These are phyloP conservation scores for Siniperca scherzeri DNA, from an alignment of 2,797 vertebrate species.

Conservation along the genomic window DNA sequence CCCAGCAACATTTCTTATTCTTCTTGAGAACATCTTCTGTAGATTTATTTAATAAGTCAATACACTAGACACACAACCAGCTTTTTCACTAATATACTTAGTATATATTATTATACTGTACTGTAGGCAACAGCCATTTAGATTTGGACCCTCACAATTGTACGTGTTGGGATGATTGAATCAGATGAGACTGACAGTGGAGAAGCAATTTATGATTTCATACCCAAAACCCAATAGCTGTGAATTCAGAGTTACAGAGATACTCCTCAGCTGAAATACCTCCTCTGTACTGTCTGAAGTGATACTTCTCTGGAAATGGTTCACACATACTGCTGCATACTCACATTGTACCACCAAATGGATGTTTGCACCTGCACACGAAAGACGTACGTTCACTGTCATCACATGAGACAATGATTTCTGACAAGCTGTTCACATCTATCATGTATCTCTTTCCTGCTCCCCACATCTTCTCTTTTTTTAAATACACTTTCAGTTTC, in stretches of 20 bases:
- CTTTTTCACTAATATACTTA: not conserved
- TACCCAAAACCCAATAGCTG: not conserved
- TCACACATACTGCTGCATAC: not conserved
- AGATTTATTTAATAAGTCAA: not conserved
- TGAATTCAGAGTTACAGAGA: not conserved
- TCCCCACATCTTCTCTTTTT: conserved; percentile 12
- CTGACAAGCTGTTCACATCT: conserved; percentile 30
- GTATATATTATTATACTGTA: not conserved
- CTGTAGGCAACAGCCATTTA: not conserved
- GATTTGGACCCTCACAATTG: conserved; percentile 7
- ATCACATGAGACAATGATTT: conserved; percentile 19
- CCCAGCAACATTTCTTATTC: not conserved
- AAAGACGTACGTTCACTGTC: not conserved
- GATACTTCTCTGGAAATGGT: not conserved
- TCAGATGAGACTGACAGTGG: not conserved
- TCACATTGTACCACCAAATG: not conserved
- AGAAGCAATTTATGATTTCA: not conserved
- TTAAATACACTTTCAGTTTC: not conserved
- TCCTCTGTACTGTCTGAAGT: not conserved
- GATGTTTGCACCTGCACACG: not conserved
- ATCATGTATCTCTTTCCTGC: conserved; percentile 7
- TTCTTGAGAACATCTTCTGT: not conserved
- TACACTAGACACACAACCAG: not conserved
- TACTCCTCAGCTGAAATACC: not conserved
- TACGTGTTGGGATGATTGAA: not conserved